Percentiles rank a stretch among this genome's conserved stretches.
phyloP scores from a whole-genome alignment of 1,140 invertebrate species.

The Bicyclus anynana region DNA sequence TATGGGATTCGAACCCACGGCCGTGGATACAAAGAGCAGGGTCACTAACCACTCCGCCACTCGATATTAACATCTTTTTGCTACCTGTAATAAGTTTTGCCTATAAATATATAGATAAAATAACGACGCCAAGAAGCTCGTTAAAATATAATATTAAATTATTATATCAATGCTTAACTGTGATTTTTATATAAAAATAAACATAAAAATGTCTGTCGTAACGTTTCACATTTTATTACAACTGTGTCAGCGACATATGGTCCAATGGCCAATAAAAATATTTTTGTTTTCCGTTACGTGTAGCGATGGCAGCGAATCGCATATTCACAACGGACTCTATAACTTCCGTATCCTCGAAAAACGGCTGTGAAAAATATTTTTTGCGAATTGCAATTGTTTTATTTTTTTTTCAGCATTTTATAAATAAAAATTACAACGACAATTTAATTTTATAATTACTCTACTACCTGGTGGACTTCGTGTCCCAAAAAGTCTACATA shows the following conservation, averaged over 20 bases:
- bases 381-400: not conserved
- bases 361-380: not conserved
- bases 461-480: too few relatives aligned
- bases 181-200: not conserved
- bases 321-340: not conserved
- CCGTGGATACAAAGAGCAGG: too few relatives aligned
- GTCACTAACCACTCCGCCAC: too few relatives aligned
- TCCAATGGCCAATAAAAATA: slow-evolving; percentile 46
- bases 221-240: slow-evolving; percentile 1
- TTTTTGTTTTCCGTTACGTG: not conserved
- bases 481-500: too few relatives aligned
- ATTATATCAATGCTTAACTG: not conserved
- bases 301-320: not conserved
- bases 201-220: not conserved
- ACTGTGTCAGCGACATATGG: slow-evolving; percentile 39
- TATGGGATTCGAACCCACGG: too few relatives aligned
- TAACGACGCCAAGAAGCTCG: too few relatives aligned
- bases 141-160: not conserved
- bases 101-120: too few relatives aligned
- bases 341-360: not conserved
- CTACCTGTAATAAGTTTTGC: too few relatives aligned
- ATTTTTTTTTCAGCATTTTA: too few relatives aligned
- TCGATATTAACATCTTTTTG: too few relatives aligned
- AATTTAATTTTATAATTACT: too few relatives aligned
- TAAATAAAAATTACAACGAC: too few relatives aligned